Base-by-base conservation (phyloP, 2,113 vertebrate species). In the Pangasianodon hypophthalmus region DNA sequence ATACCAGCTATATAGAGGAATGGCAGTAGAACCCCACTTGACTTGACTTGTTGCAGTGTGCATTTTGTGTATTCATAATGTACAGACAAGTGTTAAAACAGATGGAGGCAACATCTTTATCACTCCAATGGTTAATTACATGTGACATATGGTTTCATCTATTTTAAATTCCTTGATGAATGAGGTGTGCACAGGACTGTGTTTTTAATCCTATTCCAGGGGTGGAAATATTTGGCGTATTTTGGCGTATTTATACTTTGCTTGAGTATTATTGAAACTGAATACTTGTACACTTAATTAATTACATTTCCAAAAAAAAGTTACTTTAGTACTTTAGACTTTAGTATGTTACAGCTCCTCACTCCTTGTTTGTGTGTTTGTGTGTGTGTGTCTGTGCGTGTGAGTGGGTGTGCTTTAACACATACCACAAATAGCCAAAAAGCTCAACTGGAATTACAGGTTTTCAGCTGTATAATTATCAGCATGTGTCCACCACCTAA, bases 361-460 rank as follows among this genome's bases (percentile, higher is more conserved):
- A 10, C 21, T 13, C 19, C 26, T 21, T 46, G 2, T 73, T 4
- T 41, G 29, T 32, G 62, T 69, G 21, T 69, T 11, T 69, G 71
- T 75, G 37, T 73, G 71, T 44, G 71, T 71, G 67, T 69, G 71
- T 77, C 41, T 79, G 73, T 24, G 73, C 48, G 73, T 75, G 71
- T 81, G 48, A n/a, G 75, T 50, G 75, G 16, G 46, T 50, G 77
- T 80, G 46, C 52, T 29, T 80, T 50, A 7, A 24, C 26, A 48
- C 24, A 50, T 81, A 54, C 79, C 50, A 52, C 79, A 52, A 81
- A 81, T 81, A 81, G 41, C n/a, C 86, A 80, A 64, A 67, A 67
- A 81, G 75, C 77, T 41, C 56, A 82, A 88, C n/a, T 82, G 79
- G 46, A 82, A 82, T 82, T 69, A 32, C 79, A 83, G n/a, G 48